Evolutionary conservation across 2,888 invertebrate genomes (phyloP).

Genomic region (Zele albiditarsus): DNA sequence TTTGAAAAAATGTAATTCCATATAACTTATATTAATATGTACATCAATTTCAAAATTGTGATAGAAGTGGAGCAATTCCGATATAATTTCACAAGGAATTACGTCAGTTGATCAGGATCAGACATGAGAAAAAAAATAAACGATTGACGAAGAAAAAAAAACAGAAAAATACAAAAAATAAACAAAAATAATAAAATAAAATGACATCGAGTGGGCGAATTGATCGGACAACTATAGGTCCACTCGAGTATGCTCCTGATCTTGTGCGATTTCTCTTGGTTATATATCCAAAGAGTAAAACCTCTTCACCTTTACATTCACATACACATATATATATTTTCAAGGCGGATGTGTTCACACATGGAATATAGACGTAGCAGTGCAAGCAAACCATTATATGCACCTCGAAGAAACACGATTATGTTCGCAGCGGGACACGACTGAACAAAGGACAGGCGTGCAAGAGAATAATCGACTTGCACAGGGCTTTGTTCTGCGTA

Average conservation of each 20-base stretch:
- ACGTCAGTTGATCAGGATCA: background rate
- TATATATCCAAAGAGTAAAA: constrained; percentile 17
- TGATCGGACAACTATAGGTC: background rate
- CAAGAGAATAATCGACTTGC: constrained; percentile 26
- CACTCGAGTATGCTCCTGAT: constrained; percentile 11
- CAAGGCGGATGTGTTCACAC: constrained; percentile 20
- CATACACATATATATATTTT: constrained; percentile 3
- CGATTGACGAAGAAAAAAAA: background rate
- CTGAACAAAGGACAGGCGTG: constrained; percentile 47
- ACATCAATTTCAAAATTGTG: background rate
- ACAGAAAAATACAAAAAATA: background rate
- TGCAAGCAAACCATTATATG: constrained; percentile 33
- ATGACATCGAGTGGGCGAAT: constrained; percentile 19
- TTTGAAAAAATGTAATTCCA: too few relatives aligned
- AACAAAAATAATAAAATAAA: background rate
- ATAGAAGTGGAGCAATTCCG: background rate
- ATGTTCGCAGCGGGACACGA: constrained; percentile 48
- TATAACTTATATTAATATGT: background rate
- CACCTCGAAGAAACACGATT: constrained; percentile 48
- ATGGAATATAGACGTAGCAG: constrained; percentile 31
- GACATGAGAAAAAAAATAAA: background rate
- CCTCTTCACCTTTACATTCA: constrained; percentile 5
- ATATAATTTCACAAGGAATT: constrained; percentile 5
- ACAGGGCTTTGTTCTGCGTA: constrained; percentile 24
- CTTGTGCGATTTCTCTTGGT: constrained; percentile 22